A percentile compares a stretch with the other conserved stretches of the same genome.
These are phyloP conservation scores for Cryptus viduatorius DNA, from an alignment of 2,888 invertebrate genomes.

Conservation along the genomic window DNA sequence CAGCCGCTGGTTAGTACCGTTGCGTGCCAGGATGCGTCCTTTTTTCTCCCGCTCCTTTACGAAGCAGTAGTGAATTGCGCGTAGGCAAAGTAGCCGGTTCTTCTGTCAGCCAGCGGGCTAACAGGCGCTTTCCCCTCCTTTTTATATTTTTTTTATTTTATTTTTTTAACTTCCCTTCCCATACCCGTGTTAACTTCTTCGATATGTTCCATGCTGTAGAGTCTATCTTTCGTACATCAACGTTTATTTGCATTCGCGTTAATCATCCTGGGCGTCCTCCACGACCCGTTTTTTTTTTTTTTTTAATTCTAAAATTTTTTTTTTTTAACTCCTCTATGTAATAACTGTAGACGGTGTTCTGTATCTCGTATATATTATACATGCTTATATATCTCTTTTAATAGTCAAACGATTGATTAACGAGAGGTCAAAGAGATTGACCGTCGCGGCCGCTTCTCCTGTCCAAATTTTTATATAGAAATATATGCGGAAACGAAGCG, in stretches of 20 bases:
- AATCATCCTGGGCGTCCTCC: conserved; percentile 50
- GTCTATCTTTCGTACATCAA: conserved; percentile 38
- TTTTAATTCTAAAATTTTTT: background rate
- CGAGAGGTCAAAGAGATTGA: conserved; percentile 65
- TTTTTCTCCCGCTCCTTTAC: conserved; percentile 31
- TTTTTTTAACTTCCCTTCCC: conserved; percentile 3
- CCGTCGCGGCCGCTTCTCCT: conserved; percentile 35
- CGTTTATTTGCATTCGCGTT: conserved; percentile 60
- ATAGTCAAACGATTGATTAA: conserved; percentile 58
- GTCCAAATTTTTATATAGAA: background rate
- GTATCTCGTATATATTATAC: conserved; percentile 33
- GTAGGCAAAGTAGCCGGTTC: conserved; percentile 67
- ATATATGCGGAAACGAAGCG: conserved; percentile 53
- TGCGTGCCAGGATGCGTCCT: conserved; percentile 65
- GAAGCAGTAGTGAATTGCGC: conserved; percentile 57
- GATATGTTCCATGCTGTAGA: background rate
- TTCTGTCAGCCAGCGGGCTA: conserved; percentile 51
- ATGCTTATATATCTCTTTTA: conserved; percentile 23
- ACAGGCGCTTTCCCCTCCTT: conserved; percentile 36
- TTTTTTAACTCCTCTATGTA: conserved; percentile 26
- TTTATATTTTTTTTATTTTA: background rate
- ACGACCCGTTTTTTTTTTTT: conserved; percentile 55
- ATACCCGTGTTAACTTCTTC: background rate
- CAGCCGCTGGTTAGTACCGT: conserved; percentile 59
- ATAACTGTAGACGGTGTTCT: conserved; percentile 46